These are phyloP conservation scores for Halichondria panicea DNA, from an alignment of 37 sponge, comb jelly and placozoan genomes.

Conservation along the genomic window DNA sequence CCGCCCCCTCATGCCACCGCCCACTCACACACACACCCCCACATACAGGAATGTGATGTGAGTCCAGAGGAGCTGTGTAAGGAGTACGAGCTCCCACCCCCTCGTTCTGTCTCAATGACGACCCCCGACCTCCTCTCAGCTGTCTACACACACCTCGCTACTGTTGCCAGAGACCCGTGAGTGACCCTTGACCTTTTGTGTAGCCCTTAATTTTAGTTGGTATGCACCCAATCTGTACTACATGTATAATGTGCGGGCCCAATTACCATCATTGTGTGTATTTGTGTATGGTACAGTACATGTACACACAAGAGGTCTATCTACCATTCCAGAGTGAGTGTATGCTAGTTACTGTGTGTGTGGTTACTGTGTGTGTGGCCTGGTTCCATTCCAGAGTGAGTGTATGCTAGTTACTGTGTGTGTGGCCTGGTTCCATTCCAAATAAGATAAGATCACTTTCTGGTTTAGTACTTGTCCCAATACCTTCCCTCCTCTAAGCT, in stretches of 20 bases:
- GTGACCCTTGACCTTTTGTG: background rate
- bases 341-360: too few relatives aligned
- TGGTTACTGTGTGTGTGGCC: too few relatives aligned
- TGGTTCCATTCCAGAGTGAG: background rate
- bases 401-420: too few relatives aligned
- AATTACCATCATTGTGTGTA: too few relatives aligned
- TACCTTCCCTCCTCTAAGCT: background rate
- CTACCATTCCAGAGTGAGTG: background rate
- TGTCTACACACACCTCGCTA: slow-evolving; percentile 45
- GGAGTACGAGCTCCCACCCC: slow-evolving; percentile 50
- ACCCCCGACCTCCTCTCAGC: slow-evolving; percentile 4
- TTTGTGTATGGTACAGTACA: too few relatives aligned
- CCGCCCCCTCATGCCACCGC: background rate
- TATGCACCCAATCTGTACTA: too few relatives aligned
- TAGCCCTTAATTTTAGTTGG: background rate
- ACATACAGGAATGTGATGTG: slow-evolving; percentile 31
- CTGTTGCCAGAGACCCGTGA: slow-evolving; percentile 69
- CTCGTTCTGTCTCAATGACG: slow-evolving; percentile 11
- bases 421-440: too few relatives aligned
- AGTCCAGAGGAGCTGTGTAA: slow-evolving; percentile 51
- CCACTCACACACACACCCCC: background rate
- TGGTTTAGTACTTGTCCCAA: background rate
- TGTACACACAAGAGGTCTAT: too few relatives aligned
- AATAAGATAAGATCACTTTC: too few relatives aligned
- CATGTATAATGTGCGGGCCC: too few relatives aligned